These are phyloP conservation scores for Telenomus remus DNA, from an alignment of 1,140 invertebrate genomes.

Conservation along the genomic window DNA sequence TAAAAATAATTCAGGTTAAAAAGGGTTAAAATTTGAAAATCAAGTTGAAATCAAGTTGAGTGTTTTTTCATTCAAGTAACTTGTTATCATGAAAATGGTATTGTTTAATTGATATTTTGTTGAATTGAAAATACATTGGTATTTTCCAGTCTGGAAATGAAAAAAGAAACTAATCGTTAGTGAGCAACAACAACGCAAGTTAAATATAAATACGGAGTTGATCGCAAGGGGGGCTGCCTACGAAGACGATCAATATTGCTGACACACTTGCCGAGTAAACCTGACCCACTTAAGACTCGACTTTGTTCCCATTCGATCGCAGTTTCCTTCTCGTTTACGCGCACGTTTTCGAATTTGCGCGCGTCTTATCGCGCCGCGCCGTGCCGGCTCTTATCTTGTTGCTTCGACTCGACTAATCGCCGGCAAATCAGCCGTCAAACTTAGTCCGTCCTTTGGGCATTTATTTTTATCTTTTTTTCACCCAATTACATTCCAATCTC, in stretches of 20 bases:
- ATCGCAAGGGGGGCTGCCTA: conserved; percentile 51
- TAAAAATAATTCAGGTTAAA: too few species aligned
- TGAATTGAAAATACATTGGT: neutral
- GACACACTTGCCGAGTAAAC: conserved; percentile 75
- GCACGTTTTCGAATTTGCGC: too few species aligned
- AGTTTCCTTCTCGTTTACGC: conserved; percentile 22
- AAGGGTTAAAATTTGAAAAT: too few species aligned
- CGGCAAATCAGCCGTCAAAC: too few species aligned
- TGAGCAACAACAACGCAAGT: conserved; percentile 16
- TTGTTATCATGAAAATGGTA: too few species aligned
- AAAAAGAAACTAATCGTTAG: conserved; percentile 11
- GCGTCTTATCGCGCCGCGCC: neutral
- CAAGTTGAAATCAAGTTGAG: too few species aligned
- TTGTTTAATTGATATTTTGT: too few species aligned
- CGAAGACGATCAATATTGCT: conserved; percentile 70
- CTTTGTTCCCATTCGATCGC: conserved; percentile 62
- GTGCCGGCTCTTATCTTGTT: neutral
- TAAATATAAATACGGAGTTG: conserved; percentile 2
- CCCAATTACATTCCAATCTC: too few species aligned
- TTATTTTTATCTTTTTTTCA: too few species aligned
- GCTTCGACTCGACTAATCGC: neutral
- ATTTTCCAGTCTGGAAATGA: neutral
- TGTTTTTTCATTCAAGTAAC: too few species aligned
- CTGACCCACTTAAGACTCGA: conserved; percentile 70
- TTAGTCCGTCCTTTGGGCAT: too few species aligned